Evolutionary conservation across 2,113 vertebrate genomes (phyloP).

Genomic region (Thamnophis sirtalis): DNA sequence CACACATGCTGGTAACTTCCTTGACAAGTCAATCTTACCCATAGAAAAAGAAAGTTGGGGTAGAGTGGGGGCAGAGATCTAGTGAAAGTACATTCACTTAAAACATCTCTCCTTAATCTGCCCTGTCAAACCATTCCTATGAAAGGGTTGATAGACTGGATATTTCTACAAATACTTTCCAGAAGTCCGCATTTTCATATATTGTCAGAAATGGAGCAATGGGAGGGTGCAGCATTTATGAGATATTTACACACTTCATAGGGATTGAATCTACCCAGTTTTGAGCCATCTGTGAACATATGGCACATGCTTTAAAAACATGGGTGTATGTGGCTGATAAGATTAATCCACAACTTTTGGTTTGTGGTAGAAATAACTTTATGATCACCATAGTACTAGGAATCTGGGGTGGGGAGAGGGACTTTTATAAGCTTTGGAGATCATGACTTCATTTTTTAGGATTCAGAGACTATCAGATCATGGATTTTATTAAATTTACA

Average conservation of each 20-base stretch:
- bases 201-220: constrained; percentile 94
- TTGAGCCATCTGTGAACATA: constrained; percentile 90
- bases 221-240: constrained; percentile 84
- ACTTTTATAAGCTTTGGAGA: constrained; percentile 29
- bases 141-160: constrained; percentile 83
- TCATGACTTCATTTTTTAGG: constrained; percentile 65
- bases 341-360: constrained; percentile 45
- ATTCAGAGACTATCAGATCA: constrained; percentile 65
- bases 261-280: constrained; percentile 77
- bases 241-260: constrained; percentile 94
- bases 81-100: constrained; percentile 84
- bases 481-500: constrained; percentile 77
- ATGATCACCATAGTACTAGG: constrained; percentile 44
- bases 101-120: constrained; percentile 85
- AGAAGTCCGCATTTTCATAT: constrained; percentile 96
- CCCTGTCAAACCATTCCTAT: constrained; percentile 54
- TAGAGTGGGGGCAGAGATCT: constrained; percentile 83
- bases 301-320: constrained; percentile 63
- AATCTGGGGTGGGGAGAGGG: too few species aligned
- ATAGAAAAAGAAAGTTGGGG: constrained; percentile 72
- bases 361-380: constrained; percentile 62
- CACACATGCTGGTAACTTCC: not conserved
- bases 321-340: constrained; percentile 49
- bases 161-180: constrained; percentile 92
- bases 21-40: constrained; percentile 71